Evolutionary conservation across 2,113 vertebrate species (phyloP).

Genomic region (Oreochromis aureus): DNA sequence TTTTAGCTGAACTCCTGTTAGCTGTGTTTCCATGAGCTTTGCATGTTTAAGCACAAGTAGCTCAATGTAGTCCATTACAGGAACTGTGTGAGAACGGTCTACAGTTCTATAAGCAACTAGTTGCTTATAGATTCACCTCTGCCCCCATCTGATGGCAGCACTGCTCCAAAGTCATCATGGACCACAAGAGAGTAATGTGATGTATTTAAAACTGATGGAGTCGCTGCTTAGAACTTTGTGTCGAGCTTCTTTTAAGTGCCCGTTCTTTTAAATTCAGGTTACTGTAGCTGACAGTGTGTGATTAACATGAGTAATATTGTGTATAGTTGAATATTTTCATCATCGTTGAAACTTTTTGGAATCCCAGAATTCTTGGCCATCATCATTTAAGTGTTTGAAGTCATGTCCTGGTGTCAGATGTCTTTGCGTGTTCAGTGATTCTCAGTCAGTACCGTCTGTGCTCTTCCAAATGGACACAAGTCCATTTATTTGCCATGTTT

Average conservation of each 20-base stretch:
- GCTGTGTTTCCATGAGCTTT: background rate
- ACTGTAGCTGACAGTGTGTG: background rate
- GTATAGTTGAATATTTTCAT: background rate
- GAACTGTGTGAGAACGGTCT: background rate
- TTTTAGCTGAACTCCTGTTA: background rate
- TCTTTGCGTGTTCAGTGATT: background rate
- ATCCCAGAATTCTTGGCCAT: conserved; percentile 55
- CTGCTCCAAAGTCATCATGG: background rate
- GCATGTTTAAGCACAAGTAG: background rate
- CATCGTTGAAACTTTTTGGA: conserved; percentile 37
- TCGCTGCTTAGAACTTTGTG: background rate
- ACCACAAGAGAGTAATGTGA: background rate
- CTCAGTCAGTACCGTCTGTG: background rate
- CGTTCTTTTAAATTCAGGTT: background rate
- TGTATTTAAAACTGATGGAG: background rate
- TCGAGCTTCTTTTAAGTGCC: background rate
- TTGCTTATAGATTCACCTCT: background rate
- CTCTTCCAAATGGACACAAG: background rate
- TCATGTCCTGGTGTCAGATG: background rate
- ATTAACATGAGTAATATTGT: background rate
- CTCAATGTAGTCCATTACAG: background rate
- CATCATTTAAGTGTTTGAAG: background rate
- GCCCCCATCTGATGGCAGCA: background rate
- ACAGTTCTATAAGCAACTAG: too few species aligned
- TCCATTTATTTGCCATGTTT: background rate